Evolutionary conservation across 2,797 vertebrate genomes (phyloP), one percentile per base, ranked within the genome.

Genomic region (Sebastes variabilis): DNA sequence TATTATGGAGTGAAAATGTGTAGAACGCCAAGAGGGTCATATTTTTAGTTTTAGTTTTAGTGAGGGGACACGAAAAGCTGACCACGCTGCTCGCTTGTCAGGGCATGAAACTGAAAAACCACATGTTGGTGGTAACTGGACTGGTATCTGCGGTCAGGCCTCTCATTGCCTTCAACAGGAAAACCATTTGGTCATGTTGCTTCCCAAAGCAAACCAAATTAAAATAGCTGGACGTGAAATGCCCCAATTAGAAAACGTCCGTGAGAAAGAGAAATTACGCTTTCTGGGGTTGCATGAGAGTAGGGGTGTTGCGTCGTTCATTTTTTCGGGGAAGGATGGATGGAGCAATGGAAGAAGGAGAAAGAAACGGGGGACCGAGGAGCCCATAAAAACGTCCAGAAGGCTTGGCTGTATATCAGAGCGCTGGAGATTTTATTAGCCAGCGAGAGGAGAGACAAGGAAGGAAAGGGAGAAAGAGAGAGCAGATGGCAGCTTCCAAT

Each of bases 371-470:
- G 86, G 88, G 84, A 87, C 85, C 67, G 30, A 87, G 77, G 78
- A 91, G 85, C 74, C 84, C 80, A 90, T 95, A 93, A 95, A 95
- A 93, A 92, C 79, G 89, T 93, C 91, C 88, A 84, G 88, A 84
- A 91, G 87, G 90, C 77, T 93, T 95, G 93, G 92, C 91, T 72
- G 87, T 90, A 85, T 90, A 91, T 94, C 91, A 93, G 82, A 93
- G 90, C 34, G 42, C 75, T 83, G 81, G 77, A 81, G 77, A 84
- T 92, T 93, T 94, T 93, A 94, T 93, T 90, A 92, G 85, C 54
- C 69, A 77, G 79, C 84, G 86, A 90, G 79, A 86, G 81, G 77
- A 87, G 70, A 86, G 80, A 85, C 84, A 73, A 77, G 78, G 74
- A 84, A 79, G 79, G 66, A 88, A 72, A 73, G 49, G 62, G 75